Evolutionary conservation across 2,113 vertebrate species (phyloP).

Genomic region (Scortum barcoo): DNA sequence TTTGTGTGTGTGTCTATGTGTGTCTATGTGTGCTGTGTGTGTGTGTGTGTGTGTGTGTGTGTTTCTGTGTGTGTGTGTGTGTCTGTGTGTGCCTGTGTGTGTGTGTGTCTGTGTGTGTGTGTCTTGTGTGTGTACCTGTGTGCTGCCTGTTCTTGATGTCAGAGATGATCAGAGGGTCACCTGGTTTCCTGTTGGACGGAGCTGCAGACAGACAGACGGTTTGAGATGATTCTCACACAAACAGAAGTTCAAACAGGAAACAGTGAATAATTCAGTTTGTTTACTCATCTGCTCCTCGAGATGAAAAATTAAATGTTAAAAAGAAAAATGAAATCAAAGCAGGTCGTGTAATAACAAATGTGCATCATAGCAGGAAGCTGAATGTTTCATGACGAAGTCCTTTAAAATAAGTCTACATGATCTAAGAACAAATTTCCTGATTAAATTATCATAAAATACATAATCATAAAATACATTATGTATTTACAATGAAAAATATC

Average conservation of each 20-base stretch:
- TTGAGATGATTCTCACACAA: neutral
- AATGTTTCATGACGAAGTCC: neutral
- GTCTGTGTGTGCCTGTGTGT: neutral
- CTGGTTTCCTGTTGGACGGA: constrained; percentile 95
- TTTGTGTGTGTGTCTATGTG: too few relatives aligned
- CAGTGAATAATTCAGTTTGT: constrained; percentile 32
- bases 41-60: too few relatives aligned
- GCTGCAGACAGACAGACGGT: constrained; percentile 81
- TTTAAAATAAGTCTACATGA: neutral
- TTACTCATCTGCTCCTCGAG: neutral
- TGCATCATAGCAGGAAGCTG: neutral
- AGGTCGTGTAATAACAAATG: constrained; percentile 13
- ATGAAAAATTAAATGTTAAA: constrained; percentile 31
- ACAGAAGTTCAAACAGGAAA: neutral
- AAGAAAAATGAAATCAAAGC: constrained; percentile 4
- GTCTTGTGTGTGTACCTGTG: constrained; percentile 88
- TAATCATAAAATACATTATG: too few relatives aligned
- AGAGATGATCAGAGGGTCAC: constrained; percentile 97
- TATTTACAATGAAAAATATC: too few relatives aligned
- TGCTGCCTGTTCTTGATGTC: constrained; percentile 99
- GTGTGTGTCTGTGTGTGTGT: constrained; percentile 15
- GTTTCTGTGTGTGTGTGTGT: neutral
- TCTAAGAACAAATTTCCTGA: too few relatives aligned
- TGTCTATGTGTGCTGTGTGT: too few relatives aligned
- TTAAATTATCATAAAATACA: too few relatives aligned